Evolutionary conservation across 2,888 invertebrate species (phyloP).

Genomic region (Coenonympha arcania): DNA sequence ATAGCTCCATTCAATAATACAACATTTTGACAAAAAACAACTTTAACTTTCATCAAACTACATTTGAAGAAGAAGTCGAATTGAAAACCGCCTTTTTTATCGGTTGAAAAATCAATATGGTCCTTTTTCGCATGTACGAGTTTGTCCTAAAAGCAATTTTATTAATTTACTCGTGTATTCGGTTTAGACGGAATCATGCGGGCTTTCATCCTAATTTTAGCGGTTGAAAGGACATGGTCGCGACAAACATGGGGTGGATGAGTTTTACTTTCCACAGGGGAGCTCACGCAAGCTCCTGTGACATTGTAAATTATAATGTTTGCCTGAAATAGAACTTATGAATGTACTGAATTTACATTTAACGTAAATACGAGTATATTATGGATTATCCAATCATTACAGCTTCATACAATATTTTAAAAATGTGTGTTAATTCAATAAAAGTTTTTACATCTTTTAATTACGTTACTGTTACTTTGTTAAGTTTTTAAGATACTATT

Average conservation of each 20-base stretch:
- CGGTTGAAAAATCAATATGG: neutral
- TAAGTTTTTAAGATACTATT: no score
- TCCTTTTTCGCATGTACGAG: neutral
- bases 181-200: conserved; percentile 1
- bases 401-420: neutral
- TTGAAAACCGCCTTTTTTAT: no score
- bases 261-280: conserved; percentile 3
- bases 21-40: no score
- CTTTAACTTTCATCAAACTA: no score
- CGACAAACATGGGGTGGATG: conserved; percentile 5
- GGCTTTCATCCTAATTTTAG: conserved; percentile 11
- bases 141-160: neutral
- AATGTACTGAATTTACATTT: neutral
- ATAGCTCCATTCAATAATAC: no score
- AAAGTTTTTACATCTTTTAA: no score
- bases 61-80: no score
- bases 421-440: no score
- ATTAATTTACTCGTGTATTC: neutral
- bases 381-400: neutral
- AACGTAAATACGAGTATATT: neutral
- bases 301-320: neutral
- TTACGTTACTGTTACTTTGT: no score
- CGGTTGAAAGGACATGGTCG: conserved; percentile 12
- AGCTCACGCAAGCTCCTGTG: conserved; percentile 1
- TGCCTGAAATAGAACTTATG: neutral